These are phyloP conservation scores for Caenorhabditis sinica DNA, from an alignment of 2,888 invertebrate genomes.

Conservation along the genomic window DNA sequence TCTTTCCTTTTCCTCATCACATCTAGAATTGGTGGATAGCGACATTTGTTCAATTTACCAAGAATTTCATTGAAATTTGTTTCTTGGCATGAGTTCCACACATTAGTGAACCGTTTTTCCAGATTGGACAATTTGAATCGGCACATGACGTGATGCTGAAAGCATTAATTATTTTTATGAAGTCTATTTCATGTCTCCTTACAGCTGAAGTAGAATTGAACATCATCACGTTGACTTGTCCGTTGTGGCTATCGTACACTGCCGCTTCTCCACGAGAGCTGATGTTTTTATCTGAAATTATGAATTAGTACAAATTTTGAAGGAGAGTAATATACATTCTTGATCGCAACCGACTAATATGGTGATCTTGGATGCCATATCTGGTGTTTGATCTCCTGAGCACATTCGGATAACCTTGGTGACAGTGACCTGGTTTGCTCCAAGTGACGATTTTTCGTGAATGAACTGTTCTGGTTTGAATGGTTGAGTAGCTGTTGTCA, in stretches of 20 bases:
- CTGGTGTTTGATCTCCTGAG: constrained; percentile 48
- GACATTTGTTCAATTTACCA: constrained; percentile 26
- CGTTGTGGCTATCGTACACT: constrained; percentile 32
- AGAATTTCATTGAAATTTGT: constrained; percentile 37
- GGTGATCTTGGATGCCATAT: constrained; percentile 57
- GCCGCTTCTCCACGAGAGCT: constrained; percentile 59
- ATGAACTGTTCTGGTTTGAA: constrained; percentile 65
- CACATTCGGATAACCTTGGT: constrained; percentile 62
- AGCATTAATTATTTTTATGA: neutral
- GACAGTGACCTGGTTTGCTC: constrained; percentile 30
- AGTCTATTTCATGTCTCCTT: neutral
- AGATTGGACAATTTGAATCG: constrained; percentile 61
- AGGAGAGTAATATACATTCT: constrained; percentile 28
- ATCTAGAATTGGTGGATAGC: constrained; percentile 44
- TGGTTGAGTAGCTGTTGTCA: constrained; percentile 61
- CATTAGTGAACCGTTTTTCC: constrained; percentile 52
- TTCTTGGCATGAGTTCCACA: constrained; percentile 68
- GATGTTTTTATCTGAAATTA: constrained; percentile 50
- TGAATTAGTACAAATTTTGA: neutral
- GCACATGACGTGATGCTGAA: constrained; percentile 55
- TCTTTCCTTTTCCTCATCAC: constrained; percentile 40
- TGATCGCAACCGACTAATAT: constrained; percentile 59
- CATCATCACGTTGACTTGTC: constrained; percentile 53
- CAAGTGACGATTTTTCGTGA: constrained; percentile 1
- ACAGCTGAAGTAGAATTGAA: constrained; percentile 38